Evolutionary conservation across 2,888 invertebrate genomes (phyloP), one percentile per base, ranked within the genome.

Genomic region (Tanytarsus gracilentus): DNA sequence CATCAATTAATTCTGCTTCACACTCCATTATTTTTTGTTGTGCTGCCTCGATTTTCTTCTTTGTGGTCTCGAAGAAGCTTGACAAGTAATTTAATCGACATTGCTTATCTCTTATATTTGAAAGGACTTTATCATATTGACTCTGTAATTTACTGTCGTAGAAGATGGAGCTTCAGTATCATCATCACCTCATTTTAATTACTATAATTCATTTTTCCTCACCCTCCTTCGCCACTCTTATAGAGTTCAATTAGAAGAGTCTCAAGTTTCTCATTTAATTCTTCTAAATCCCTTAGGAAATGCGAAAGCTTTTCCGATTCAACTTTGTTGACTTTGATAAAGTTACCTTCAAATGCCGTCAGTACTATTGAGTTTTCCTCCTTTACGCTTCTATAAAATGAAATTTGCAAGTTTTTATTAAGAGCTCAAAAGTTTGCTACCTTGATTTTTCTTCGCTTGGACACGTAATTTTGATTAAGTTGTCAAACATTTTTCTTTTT

Each of bases 21-120:
- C 59, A 61, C 7, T 63, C 62, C 7, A 62, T 53, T 8, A 49
- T 50, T 27, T 63, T 62, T 6, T 27, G 11, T 44, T 61, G 40
- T 39, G 63, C 62, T 4, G 63, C 63, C 9, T 44, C 40, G 18
- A 64, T 62, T 55, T 64, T 62, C 18, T 18, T 49, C 16, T 58
- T 62, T 14, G 62, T 51, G 4, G 63, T 55, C 26, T 40, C 44
- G 4, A 63, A 62, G 55, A 18, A 33, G 23, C 53, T 36, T 23
- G 18, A 11, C 23, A 53, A 33, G 25, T 53, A 53, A 64, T 66
- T 68, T 52, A 72, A 65, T 64, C 72, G 72, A 26, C 60, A 63
- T 55, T 71, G 65, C 26, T 71, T 63, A 56, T 62, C 62, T 16
- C 70, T 66, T 14, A 74, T 63, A 55, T 75, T 72, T 29, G 66